Evolutionary conservation across 2,888 invertebrate species (phyloP).

Genomic region (Urechis unicinctus): DNA sequence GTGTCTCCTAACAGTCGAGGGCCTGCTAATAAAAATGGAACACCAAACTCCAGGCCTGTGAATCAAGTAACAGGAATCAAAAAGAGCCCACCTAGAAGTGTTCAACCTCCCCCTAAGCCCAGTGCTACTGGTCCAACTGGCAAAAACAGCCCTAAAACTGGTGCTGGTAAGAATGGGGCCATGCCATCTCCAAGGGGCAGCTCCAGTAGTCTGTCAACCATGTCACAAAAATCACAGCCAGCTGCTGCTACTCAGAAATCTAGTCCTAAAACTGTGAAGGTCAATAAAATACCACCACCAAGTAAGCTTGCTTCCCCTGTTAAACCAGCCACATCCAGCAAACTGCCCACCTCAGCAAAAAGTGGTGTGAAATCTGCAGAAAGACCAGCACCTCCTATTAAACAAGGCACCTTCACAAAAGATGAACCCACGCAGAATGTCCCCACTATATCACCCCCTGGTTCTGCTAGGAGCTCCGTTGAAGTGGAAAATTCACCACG

Average conservation of each 20-base stretch:
- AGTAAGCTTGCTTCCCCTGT: background rate
- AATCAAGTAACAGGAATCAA: too few species aligned
- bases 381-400: slow-evolving; percentile 53
- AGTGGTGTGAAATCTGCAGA: slow-evolving; percentile 13
- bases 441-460: too few species aligned
- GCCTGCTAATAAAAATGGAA: background rate
- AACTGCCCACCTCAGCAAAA: background rate
- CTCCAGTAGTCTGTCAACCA: background rate
- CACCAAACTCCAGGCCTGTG: background rate
- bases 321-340: background rate
- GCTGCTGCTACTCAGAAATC: background rate
- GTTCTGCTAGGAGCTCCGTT: too few species aligned
- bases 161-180: background rate
- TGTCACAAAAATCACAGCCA: background rate
- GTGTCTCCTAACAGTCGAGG: background rate
- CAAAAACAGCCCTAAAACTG: background rate
- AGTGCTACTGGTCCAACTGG: too few species aligned
- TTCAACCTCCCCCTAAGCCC: too few species aligned
- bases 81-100: background rate
- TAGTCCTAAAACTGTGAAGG: background rate
- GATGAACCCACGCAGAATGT: slow-evolving; percentile 52
- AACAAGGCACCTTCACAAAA: slow-evolving; percentile 89
- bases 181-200: background rate
- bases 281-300: background rate
- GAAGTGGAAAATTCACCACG: too few species aligned